These are phyloP conservation scores for Ariolimax columbianus DNA, from an alignment of 2,888 invertebrate species.

Conservation along the genomic window DNA sequence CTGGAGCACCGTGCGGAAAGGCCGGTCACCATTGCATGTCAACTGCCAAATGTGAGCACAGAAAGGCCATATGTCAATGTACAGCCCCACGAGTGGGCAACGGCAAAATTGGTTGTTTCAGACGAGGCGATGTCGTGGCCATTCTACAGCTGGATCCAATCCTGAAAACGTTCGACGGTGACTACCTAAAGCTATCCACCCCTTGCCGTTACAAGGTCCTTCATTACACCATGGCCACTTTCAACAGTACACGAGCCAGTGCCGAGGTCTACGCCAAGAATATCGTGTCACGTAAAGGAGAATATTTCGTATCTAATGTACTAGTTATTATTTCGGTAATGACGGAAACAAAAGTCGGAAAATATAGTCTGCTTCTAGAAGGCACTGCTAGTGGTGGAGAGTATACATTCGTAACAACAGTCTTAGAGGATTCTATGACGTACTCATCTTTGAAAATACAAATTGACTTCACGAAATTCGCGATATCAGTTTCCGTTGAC, in stretches of 20 bases:
- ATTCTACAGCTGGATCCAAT: neutral
- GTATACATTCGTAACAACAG: neutral
- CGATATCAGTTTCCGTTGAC: neutral
- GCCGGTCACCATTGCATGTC: neutral
- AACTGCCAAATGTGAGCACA: neutral
- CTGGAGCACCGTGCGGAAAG: slow-evolving; percentile 10
- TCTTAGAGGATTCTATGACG: slow-evolving; percentile 5
- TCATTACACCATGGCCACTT: neutral
- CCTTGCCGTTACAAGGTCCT: slow-evolving; percentile 30
- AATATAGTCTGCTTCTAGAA: slow-evolving; percentile 13
- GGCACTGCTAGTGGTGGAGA: neutral
- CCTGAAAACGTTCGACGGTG: slow-evolving; percentile 1
- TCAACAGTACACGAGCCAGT: neutral
- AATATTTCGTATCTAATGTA: slow-evolving; percentile 10
- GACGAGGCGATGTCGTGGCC: neutral
- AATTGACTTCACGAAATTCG: neutral
- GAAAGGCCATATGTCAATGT: neutral
- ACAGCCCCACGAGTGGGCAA: neutral
- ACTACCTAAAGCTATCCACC: neutral
- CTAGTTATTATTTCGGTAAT: neutral
- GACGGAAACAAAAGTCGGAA: neutral
- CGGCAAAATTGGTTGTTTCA: slow-evolving; percentile 22
- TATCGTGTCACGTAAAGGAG: neutral
- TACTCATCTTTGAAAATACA: neutral
- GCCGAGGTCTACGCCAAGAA: slow-evolving; percentile 33